phyloP scores from a whole-genome alignment of 2,797 vertebrate genomes.

The Momotus momota region DNA sequence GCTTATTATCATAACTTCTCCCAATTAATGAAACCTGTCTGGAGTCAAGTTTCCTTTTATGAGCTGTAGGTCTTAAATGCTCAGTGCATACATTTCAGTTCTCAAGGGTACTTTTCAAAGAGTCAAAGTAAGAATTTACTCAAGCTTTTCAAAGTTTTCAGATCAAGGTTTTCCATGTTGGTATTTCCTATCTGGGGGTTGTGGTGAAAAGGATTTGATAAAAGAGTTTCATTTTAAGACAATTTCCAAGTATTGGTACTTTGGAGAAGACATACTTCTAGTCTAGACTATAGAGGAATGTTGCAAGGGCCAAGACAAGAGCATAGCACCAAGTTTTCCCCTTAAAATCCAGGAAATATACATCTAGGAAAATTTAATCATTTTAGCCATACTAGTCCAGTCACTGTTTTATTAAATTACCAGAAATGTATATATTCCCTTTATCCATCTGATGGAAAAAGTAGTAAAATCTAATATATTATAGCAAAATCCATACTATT shows the following conservation, averaged over 20 bases:
- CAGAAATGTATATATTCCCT: not conserved
- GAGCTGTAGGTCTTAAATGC: constrained; percentile 36
- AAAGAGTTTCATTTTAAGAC: constrained; percentile 54
- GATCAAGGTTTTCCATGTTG: constrained; percentile 44
- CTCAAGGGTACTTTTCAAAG: constrained; percentile 56
- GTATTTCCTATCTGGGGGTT: constrained; percentile 55
- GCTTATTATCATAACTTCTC: constrained; percentile 51
- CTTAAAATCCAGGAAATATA: constrained; percentile 29
- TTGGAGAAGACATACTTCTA: constrained; percentile 37
- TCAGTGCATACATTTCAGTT: constrained; percentile 25
- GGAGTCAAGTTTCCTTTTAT: constrained; percentile 69
- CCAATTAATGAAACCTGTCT: constrained; percentile 70
- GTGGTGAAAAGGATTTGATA: constrained; percentile 35
- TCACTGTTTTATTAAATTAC: constrained; percentile 20
- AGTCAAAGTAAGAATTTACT: constrained; percentile 45
- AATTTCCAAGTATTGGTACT: constrained; percentile 49
- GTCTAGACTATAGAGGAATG: constrained; percentile 23
- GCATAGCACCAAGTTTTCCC: not conserved
- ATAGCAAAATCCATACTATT: not conserved
- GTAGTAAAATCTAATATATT: not conserved
- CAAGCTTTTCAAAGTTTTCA: constrained; percentile 54
- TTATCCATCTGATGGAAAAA: not conserved
- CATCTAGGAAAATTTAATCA: constrained; percentile 40
- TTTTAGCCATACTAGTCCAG: not conserved
- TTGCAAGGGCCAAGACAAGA: constrained; percentile 29